These are phyloP conservation scores for Drosophila melanosoma DNA, from an alignment of 2,888 invertebrate species.

Conservation along the genomic window DNA sequence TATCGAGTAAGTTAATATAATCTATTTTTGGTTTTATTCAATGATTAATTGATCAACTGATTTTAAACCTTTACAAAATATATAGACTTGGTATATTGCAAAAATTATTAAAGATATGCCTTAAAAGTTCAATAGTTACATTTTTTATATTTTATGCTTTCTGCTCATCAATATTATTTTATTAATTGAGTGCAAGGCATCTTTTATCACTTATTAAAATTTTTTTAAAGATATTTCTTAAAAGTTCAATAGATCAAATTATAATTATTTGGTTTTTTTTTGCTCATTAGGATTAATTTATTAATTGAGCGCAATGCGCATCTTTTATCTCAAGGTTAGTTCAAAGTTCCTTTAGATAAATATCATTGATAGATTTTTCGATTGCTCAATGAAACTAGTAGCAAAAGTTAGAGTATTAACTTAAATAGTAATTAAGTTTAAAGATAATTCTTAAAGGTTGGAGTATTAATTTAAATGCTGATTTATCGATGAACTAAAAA, in stretches of 20 bases:
- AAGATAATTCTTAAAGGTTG: no score
- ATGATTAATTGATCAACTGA: neutral
- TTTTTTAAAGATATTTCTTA: no score
- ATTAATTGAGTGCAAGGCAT: no score
- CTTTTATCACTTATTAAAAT: neutral
- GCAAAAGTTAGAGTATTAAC: neutral
- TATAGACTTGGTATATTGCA: neutral
- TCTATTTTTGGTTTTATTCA: rapidly evolving
- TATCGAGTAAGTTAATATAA: neutral
- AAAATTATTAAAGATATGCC: neutral
- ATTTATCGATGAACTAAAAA: neutral
- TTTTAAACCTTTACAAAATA: neutral
- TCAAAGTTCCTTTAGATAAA: neutral
- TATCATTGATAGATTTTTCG: neutral
- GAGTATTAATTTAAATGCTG: no score
- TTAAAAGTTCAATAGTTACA: neutral
- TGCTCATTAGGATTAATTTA: no score
- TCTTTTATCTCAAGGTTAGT: neutral
- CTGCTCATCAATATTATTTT: neutral
- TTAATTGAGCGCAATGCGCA: no score
- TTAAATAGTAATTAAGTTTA: no score
- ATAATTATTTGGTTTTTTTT: no score
- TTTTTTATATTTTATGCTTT: neutral
- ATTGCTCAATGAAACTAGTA: neutral
- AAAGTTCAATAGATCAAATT: no score